phyloP scores from a whole-genome alignment of 2,888 invertebrate genomes.

The Drosophila maculinotata region DNA sequence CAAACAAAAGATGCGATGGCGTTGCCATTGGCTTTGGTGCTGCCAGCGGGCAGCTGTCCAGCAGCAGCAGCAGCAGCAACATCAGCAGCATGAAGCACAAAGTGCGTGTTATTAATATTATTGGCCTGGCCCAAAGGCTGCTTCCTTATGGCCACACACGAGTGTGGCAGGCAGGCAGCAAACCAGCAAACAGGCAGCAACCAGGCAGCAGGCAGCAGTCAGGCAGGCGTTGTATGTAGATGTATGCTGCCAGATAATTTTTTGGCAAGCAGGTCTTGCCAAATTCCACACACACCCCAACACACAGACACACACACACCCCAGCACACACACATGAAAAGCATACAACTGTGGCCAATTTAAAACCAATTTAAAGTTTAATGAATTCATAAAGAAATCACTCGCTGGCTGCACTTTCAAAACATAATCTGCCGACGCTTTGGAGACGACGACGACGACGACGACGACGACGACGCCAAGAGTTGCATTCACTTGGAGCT shows the following conservation, averaged over 20 bases:
- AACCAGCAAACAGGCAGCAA: neutral
- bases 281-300: conserved; percentile 61
- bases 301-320: conserved; percentile 30
- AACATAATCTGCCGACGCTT: conserved; percentile 78
- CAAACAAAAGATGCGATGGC: conserved; percentile 73
- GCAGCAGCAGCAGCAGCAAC: conserved; percentile 46
- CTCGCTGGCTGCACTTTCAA: conserved; percentile 75
- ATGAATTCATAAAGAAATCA: conserved; percentile 82
- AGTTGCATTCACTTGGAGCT: conserved; percentile 46
- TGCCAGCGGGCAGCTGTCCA: conserved; percentile 57
- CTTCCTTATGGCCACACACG: conserved; percentile 55
- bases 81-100: conserved; percentile 55
- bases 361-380: conserved; percentile 81
- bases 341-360: conserved; percentile 70
- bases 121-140: conserved; percentile 70
- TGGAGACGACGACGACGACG: conserved; percentile 12
- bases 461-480: conserved; percentile 11
- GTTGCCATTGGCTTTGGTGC: conserved; percentile 46
- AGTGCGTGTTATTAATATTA: conserved; percentile 82
- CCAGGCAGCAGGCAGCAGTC: conserved; percentile 9
- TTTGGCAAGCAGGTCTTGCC: conserved; percentile 75
- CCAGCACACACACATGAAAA: conserved; percentile 32
- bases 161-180: conserved; percentile 24
- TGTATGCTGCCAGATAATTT: conserved; percentile 72
- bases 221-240: conserved; percentile 46